Percentiles rank a stretch among this genome's conserved stretches.
These are phyloP conservation scores for Tupaia chinensis DNA, from an alignment of 2,113 vertebrate genomes.

Conservation along the genomic window DNA sequence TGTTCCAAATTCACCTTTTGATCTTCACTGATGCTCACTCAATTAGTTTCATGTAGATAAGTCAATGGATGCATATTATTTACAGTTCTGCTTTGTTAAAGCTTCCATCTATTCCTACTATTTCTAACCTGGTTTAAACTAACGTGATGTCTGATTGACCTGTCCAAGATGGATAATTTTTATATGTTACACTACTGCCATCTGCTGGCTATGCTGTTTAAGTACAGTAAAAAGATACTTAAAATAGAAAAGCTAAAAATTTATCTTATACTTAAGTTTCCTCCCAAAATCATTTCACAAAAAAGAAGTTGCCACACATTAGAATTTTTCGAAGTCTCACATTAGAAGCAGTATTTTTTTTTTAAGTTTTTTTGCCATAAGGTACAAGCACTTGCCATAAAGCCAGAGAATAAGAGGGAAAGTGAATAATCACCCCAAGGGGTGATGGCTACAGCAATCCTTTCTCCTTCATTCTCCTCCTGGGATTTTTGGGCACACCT, in stretches of 20 bases:
- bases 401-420: too few relatives aligned
- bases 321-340: neutral
- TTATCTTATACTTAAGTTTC: constrained; percentile 19
- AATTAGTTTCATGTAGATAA: neutral
- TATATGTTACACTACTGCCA: constrained; percentile 65
- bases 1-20: constrained; percentile 30
- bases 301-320: neutral
- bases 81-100: constrained; percentile 3
- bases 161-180: neutral
- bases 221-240: constrained; percentile 31
- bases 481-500: too few relatives aligned
- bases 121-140: constrained; percentile 30
- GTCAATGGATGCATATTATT: neutral
- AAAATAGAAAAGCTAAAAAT: constrained; percentile 40
- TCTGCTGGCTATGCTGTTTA: constrained; percentile 71
- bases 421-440: too few relatives aligned
- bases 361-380: too few relatives aligned
- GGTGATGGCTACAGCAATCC: too few relatives aligned
- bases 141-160: neutral
- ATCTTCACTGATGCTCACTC: neutral
- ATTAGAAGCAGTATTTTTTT: constrained; percentile 26
- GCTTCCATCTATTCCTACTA: neutral
- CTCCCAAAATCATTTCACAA: constrained; percentile 1
- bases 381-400: too few relatives aligned
- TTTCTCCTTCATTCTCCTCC: too few relatives aligned